These are phyloP conservation scores for Neocrepidodera transversa DNA, from an alignment of 2,888 invertebrate genomes.

Conservation along the genomic window DNA sequence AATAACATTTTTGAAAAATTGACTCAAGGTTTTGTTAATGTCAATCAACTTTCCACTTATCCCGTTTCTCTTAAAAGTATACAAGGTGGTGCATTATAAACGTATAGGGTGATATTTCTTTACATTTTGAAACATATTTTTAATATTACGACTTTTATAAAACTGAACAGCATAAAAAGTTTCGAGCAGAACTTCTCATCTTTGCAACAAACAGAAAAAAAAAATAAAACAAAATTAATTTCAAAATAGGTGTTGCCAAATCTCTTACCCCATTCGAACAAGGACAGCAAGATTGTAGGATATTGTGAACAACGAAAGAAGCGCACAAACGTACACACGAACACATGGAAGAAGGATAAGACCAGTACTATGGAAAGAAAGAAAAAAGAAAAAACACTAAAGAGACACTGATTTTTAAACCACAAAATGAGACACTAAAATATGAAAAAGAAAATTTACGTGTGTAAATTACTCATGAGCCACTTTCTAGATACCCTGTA, in stretches of 20 bases:
- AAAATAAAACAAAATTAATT: constrained; percentile 20
- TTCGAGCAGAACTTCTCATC: neutral
- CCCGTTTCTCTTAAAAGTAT: too few relatives aligned
- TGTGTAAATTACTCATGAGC: too few relatives aligned
- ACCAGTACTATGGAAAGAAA: constrained; percentile 38
- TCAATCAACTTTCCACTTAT: too few relatives aligned
- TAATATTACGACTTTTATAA: too few relatives aligned
- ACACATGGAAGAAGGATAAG: constrained; percentile 47
- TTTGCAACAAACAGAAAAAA: too few relatives aligned
- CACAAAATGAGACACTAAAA: neutral
- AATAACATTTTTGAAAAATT: too few relatives aligned
- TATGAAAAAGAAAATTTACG: too few relatives aligned
- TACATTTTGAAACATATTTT: too few relatives aligned
- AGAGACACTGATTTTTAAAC: neutral
- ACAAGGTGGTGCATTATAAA: too few relatives aligned
- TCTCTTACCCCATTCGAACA: constrained; percentile 46
- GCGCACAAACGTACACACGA: constrained; percentile 50
- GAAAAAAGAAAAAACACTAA: constrained; percentile 32
- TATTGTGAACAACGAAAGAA: constrained; percentile 49
- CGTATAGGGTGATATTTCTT: too few relatives aligned
- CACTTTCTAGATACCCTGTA: too few relatives aligned
- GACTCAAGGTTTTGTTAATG: too few relatives aligned
- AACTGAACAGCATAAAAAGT: neutral
- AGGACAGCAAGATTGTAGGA: constrained; percentile 48
- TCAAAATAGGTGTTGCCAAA: constrained; percentile 18